Conservation (phyloP, 2,113 vertebrate genomes). For the Myiozetetes cayanensis region DNA sequence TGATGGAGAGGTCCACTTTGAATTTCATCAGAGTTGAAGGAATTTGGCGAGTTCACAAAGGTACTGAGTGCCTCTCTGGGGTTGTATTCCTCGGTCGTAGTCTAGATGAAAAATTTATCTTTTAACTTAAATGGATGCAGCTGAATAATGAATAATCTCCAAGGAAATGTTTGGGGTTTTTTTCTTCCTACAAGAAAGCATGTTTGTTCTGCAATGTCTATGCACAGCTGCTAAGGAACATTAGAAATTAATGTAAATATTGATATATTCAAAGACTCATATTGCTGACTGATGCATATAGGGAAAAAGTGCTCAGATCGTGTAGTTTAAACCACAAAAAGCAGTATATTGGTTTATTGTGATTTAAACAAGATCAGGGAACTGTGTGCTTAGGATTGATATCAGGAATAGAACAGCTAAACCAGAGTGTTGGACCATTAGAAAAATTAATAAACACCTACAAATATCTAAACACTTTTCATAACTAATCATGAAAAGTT, state of each 20-base stretch:
- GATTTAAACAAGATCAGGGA: neutral
- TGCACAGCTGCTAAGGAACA: neutral
- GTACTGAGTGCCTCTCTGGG: neutral
- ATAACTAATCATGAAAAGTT: neutral
- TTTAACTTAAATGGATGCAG: neutral
- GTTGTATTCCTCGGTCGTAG: neutral
- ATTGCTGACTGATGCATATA: neutral
- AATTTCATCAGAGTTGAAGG: neutral
- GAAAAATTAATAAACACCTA: neutral
- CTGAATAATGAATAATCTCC: neutral
- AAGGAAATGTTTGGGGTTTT: neutral
- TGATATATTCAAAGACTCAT: neutral
- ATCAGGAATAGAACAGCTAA: neutral
- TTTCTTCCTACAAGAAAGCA: neutral
- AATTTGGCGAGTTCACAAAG: neutral
- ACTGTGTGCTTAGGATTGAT: neutral
- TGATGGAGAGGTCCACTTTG: neutral
- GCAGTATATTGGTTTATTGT: neutral
- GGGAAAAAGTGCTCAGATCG: neutral
- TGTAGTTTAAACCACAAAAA: neutral
- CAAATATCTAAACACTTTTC: neutral
- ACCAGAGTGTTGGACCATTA: neutral
- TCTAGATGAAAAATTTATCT: neutral
- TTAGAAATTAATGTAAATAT: neutral
- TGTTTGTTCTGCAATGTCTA: neutral